phyloP scores from a whole-genome alignment of 2,113 vertebrate genomes.

The Jacana jacana region DNA sequence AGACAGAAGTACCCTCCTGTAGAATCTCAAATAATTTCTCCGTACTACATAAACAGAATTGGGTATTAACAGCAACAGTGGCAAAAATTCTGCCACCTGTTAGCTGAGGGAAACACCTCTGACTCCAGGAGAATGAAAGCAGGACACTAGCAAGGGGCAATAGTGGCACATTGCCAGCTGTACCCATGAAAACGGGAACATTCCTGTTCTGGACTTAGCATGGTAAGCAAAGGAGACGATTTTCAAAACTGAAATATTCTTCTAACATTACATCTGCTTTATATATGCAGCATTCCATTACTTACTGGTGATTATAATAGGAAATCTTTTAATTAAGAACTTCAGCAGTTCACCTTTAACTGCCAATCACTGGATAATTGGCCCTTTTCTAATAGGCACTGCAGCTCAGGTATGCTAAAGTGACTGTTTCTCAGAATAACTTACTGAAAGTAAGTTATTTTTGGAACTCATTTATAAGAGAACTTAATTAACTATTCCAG shows the following conservation, averaged over 20 bases:
- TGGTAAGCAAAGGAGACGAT: constrained; percentile 15
- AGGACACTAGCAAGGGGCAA: background rate
- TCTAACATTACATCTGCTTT: constrained; percentile 21
- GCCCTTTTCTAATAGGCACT: constrained; percentile 38
- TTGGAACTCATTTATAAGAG: constrained; percentile 59
- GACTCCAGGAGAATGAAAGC: background rate
- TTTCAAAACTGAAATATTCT: constrained; percentile 63
- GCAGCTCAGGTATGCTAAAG: constrained; percentile 51
- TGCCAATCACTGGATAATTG: constrained; percentile 50
- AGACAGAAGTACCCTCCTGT: background rate
- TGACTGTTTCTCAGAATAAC: constrained; percentile 52
- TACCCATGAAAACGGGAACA: background rate
- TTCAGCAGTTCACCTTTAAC: constrained; percentile 63
- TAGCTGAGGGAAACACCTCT: background rate
- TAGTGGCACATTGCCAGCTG: background rate
- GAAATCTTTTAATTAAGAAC: constrained; percentile 69
- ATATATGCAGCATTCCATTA: constrained; percentile 48
- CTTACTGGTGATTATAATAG: constrained; percentile 33
- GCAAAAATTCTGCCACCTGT: background rate
- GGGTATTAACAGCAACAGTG: constrained; percentile 20
- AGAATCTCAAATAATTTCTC: constrained; percentile 4
- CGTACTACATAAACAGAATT: background rate
- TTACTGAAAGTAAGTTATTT: constrained; percentile 50
- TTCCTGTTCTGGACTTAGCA: constrained; percentile 12
- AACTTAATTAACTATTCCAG: constrained; percentile 63